phyloP scores from a whole-genome alignment of 30 jellyfish, hydroid and myxozoan genomes.

The Rhopilema esculentum region DNA sequence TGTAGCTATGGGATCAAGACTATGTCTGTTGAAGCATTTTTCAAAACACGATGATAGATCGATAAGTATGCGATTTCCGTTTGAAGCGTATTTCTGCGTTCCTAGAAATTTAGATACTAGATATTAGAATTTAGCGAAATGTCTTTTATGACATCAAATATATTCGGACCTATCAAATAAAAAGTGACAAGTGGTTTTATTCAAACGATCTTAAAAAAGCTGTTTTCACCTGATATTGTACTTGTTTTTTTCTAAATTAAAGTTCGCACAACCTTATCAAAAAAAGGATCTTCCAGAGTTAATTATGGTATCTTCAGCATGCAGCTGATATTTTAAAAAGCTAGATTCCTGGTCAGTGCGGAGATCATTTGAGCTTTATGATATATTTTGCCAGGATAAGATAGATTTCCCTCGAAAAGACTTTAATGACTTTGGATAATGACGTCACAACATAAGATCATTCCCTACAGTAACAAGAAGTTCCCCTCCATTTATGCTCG shows the following conservation, averaged over 20 bases:
- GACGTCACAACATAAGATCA: too few relatives aligned
- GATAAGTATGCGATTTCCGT: background rate
- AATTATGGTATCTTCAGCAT: too few relatives aligned
- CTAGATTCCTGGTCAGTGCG: too few relatives aligned
- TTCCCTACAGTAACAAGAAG: too few relatives aligned
- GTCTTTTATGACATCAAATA: background rate
- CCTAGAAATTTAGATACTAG: background rate
- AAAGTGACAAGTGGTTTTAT: background rate
- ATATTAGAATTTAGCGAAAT: background rate
- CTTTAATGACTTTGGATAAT: too few relatives aligned
- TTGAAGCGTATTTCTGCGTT: background rate
- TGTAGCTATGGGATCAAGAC: background rate
- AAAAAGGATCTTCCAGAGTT: too few relatives aligned
- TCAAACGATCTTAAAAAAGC: background rate
- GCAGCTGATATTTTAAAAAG: too few relatives aligned
- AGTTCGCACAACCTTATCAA: too few relatives aligned
- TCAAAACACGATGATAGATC: background rate
- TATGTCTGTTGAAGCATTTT: background rate
- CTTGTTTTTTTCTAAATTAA: background rate
- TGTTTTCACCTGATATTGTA: background rate
- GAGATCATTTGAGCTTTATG: too few relatives aligned
- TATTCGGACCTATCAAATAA: background rate
- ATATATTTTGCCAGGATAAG: too few relatives aligned
- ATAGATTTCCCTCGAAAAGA: too few relatives aligned
- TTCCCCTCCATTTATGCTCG: too few relatives aligned